phyloP scores from a whole-genome alignment of 1,140 invertebrate genomes.

The Drosophila asahinai region DNA sequence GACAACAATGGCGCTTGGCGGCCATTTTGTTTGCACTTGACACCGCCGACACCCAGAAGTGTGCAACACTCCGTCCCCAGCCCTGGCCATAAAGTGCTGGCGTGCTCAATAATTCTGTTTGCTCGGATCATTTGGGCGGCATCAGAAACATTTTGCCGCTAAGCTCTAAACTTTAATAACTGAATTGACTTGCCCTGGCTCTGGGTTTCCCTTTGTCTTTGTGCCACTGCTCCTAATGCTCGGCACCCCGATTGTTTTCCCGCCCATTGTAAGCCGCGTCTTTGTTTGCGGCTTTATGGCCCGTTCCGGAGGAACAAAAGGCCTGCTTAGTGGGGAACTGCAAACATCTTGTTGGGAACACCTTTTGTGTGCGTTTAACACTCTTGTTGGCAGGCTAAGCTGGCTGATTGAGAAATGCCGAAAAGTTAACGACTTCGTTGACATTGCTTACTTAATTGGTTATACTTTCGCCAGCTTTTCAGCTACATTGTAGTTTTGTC shows the following conservation, averaged over 20 bases:
- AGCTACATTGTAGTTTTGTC: background rate
- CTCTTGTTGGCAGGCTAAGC: constrained; percentile 20
- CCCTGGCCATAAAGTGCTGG: constrained; percentile 27
- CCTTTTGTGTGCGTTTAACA: constrained; percentile 47
- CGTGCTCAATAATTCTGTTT: constrained; percentile 52
- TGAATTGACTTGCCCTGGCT: constrained; percentile 28
- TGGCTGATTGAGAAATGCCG: constrained; percentile 41
- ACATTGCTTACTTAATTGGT: constrained; percentile 23
- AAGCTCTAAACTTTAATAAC: constrained; percentile 50
- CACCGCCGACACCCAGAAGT: constrained; percentile 43
- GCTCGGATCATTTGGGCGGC: constrained; percentile 40
- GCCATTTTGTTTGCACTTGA: constrained; percentile 78
- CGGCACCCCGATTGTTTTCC: constrained; percentile 19
- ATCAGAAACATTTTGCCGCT: background rate
- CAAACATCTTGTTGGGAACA: constrained; percentile 41
- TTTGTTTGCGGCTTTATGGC: constrained; percentile 38
- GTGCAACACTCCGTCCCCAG: constrained; percentile 29
- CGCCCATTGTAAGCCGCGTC: constrained; percentile 24
- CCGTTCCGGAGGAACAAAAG: constrained; percentile 17
- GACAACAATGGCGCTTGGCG: constrained; percentile 55
- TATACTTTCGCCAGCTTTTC: background rate
- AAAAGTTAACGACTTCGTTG: constrained; percentile 46
- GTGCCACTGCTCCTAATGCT: background rate
- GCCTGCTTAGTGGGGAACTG: constrained; percentile 7
- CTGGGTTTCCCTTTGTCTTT: constrained; percentile 31